Conservation (phyloP, 2,797 vertebrate species). For the Bovichtus variegatus region DNA sequence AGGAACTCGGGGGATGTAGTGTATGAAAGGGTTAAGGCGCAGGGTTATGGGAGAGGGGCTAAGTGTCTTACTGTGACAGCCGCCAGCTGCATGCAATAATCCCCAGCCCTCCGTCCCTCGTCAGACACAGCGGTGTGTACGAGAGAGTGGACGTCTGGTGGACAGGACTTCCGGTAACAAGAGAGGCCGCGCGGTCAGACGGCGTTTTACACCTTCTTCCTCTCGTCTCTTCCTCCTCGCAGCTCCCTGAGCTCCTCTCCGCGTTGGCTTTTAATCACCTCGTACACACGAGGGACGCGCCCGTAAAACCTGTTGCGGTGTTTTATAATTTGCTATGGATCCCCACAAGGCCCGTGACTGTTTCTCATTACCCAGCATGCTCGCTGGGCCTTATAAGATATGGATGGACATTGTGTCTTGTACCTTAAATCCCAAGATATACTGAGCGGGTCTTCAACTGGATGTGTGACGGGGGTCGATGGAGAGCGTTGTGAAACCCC, state of each 20-base stretch:
- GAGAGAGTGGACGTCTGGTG: slow-evolving; percentile 57
- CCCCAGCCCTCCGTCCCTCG: slow-evolving; percentile 43
- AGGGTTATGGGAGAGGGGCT: slow-evolving; percentile 45
- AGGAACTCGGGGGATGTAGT: slow-evolving; percentile 37
- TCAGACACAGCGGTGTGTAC: slow-evolving; percentile 48
- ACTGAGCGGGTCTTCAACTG: slow-evolving; percentile 22
- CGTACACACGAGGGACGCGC: slow-evolving; percentile 60
- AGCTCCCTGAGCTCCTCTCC: slow-evolving; percentile 54
- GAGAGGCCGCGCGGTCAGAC: slow-evolving; percentile 78
- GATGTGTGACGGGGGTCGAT: slow-evolving; percentile 44
- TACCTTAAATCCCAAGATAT: slow-evolving; percentile 45
- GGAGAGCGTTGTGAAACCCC: slow-evolving; percentile 76
- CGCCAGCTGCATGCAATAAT: slow-evolving; percentile 79
- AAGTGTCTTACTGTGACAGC: slow-evolving; percentile 72
- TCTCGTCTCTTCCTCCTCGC: slow-evolving; percentile 59
- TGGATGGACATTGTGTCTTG: slow-evolving; percentile 57
- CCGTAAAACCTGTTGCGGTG: slow-evolving; percentile 67
- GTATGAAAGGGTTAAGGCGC: slow-evolving; percentile 57
- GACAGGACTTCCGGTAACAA: slow-evolving; percentile 75
- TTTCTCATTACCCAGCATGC: slow-evolving; percentile 74
- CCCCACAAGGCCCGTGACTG: slow-evolving; percentile 56
- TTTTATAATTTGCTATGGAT: slow-evolving; percentile 73
- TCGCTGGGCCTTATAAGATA: slow-evolving; percentile 50
- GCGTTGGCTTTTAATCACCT: slow-evolving; percentile 61
- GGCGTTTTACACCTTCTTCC: slow-evolving; percentile 81